Evolutionary conservation across 2,797 vertebrate genomes (phyloP), one percentile per base, ranked within the genome.

Genomic region (Syncerus caffer): DNA sequence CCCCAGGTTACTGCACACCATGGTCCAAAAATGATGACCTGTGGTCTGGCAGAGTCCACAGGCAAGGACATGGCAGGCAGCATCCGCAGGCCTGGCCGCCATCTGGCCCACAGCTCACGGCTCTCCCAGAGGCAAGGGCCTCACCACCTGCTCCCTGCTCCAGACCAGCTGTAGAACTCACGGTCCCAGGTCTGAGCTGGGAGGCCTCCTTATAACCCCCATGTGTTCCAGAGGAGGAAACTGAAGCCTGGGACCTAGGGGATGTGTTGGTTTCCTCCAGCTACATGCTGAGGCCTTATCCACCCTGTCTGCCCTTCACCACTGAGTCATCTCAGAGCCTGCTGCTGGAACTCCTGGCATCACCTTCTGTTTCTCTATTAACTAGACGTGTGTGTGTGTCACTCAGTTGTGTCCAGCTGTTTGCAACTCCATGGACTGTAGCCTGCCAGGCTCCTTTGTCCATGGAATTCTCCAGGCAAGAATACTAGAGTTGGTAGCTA

Each of bases 51-150:
- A n/a, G 78, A 82, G 10, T 21, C 12, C 15, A 7, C 12, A 14
- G n/a, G 58, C 57, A 6, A 62, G 6, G 58, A 55, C 58, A 4
- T 4, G 8, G 93, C 85, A 85, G 62, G 29, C 85, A 13, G 38
- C 0, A 0, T 76, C 71, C 87, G 21, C 31, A 38, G 42, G 78
- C 42, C 83, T 82, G 57, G 91, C 60, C 27, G 3, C 93, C 91
- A 94, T 96, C 95, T 97, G 95, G 93, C 62, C 50, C n/a, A 31
- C 95, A 95, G 96, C 97, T 96, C 88, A n/a, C 0, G 0, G 17
- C 53, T 87, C 14, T 71, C 62, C 51, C 79, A 23, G 23, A 85
- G 78, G 83, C 78, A 5, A 83, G 84, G 93, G 6, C 89, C 78
- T 60, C 6, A 3, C 88, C 96, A 97, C 92, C 97, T 97, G 97